These are phyloP conservation scores for Papilio dardanus DNA, from an alignment of 1,140 invertebrate genomes.

Conservation along the genomic window DNA sequence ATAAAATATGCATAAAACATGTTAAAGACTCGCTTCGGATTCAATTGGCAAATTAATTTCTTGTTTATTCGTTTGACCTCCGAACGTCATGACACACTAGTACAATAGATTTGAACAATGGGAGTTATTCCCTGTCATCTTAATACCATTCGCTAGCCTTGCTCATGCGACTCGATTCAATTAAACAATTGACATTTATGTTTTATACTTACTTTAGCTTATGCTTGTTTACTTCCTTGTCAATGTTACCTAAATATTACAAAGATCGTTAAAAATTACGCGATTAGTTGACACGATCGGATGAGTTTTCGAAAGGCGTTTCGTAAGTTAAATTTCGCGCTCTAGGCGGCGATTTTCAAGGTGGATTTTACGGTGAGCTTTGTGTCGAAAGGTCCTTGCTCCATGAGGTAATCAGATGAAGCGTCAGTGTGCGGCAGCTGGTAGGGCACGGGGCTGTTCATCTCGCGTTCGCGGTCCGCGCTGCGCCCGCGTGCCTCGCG, in stretches of 20 bases:
- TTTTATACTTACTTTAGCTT: not conserved
- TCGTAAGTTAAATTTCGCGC: constrained; percentile 64
- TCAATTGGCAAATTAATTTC: constrained; percentile 56
- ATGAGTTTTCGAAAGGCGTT: constrained; percentile 40
- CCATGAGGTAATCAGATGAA: constrained; percentile 77
- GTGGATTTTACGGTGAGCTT: constrained; percentile 75
- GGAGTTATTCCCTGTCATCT: constrained; percentile 54
- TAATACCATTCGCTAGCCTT: constrained; percentile 45
- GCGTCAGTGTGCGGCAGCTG: constrained; percentile 58
- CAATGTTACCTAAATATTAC: constrained; percentile 21
- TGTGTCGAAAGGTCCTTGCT: constrained; percentile 79
- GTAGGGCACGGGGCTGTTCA: constrained; percentile 63
- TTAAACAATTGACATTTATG: constrained; percentile 29
- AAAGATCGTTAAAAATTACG: constrained; percentile 28
- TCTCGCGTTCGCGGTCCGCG: constrained; percentile 54
- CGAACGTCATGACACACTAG: constrained; percentile 50
- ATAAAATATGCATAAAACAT: constrained; percentile 43
- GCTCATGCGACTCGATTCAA: constrained; percentile 31
- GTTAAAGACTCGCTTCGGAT: constrained; percentile 50
- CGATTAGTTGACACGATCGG: constrained; percentile 30
- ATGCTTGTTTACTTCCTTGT: constrained; percentile 13
- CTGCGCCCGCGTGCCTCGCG: constrained; percentile 48
- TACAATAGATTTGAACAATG: constrained; percentile 67
- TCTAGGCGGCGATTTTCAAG: constrained; percentile 67
- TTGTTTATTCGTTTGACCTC: constrained; percentile 62